These are phyloP conservation scores for Deladenus siricidicola DNA, from an alignment of 2,888 invertebrate species.

Conservation along the genomic window DNA sequence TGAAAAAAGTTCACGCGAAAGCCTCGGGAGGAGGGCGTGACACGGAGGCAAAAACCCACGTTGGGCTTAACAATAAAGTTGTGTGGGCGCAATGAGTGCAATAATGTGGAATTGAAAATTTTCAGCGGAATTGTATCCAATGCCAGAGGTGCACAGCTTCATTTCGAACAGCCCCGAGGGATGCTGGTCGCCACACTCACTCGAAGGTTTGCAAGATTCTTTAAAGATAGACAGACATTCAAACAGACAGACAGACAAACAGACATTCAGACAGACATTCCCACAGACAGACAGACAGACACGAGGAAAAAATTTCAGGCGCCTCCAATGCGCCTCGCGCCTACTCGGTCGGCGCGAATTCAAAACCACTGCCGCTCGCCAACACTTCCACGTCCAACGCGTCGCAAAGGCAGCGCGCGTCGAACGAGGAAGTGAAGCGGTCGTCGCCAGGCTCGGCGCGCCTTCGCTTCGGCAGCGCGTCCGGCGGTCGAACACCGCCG, in stretches of 20 bases:
- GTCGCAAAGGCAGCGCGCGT: neutral
- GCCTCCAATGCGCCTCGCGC: constrained; percentile 16
- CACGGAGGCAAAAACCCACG: too few relatives aligned
- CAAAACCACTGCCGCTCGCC: neutral
- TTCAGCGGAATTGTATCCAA: neutral
- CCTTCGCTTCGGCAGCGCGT: neutral
- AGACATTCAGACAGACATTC: too few relatives aligned
- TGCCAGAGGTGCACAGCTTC: constrained; percentile 25
- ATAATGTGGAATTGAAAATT: too few relatives aligned
- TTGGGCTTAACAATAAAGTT: too few relatives aligned
- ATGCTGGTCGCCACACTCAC: constrained; percentile 9
- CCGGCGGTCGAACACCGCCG: neutral
- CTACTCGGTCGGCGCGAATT: constrained; percentile 32
- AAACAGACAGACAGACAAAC: too few relatives aligned
- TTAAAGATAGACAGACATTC: too few relatives aligned
- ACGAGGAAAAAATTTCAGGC: too few relatives aligned
- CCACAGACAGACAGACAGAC: too few relatives aligned
- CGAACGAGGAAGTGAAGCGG: neutral
- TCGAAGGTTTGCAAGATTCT: constrained; percentile 7
- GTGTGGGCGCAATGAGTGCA: too few relatives aligned
- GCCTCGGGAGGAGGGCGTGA: too few relatives aligned
- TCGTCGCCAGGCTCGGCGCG: neutral
- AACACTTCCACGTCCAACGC: neutral
- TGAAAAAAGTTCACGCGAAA: too few relatives aligned
- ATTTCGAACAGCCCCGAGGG: constrained; percentile 23